phyloP scores from a whole-genome alignment of 2,888 invertebrate species.

The Lochmaea crataegi region DNA sequence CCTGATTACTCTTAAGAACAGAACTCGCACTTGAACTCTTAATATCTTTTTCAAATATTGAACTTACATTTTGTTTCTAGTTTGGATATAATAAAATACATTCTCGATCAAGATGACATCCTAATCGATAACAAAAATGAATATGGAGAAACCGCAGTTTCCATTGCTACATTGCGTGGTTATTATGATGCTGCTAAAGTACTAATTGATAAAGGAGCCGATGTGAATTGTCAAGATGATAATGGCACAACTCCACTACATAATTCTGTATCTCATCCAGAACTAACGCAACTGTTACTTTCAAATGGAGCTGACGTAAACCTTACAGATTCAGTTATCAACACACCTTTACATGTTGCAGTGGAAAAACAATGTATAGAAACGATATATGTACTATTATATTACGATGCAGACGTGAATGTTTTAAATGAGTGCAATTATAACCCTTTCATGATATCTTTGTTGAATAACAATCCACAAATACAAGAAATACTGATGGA shows the following conservation, averaged over 20 bases:
- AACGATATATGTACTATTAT: constrained; percentile 53
- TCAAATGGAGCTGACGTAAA: constrained; percentile 52
- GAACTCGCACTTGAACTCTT: no score
- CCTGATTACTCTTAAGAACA: no score
- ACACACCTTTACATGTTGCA: constrained; percentile 53
- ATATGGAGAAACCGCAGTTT: constrained; percentile 52
- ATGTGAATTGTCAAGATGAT: constrained; percentile 49
- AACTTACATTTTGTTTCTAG: constrained; percentile 45
- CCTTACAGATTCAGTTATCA: constrained; percentile 45
- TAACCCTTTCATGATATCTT: constrained; percentile 53
- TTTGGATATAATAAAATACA: constrained; percentile 47
- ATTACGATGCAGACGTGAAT: constrained; percentile 53
- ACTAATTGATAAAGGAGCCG: constrained; percentile 49
- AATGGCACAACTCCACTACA: constrained; percentile 51
- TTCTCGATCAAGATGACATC: constrained; percentile 48
- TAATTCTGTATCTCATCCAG: constrained; percentile 43
- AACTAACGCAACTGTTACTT: constrained; percentile 48
- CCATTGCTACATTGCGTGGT: constrained; percentile 43
- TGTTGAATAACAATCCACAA: constrained; percentile 38
- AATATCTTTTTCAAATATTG: neutral
- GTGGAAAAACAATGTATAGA: constrained; percentile 44
- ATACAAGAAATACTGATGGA: constrained; percentile 50
- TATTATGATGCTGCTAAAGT: constrained; percentile 37
- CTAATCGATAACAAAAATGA: constrained; percentile 50
- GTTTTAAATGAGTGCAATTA: constrained; percentile 19